Base-by-base conservation (phyloP, 64 coral and sea anemone genomes). In the Platygyra sinensis region DNA sequence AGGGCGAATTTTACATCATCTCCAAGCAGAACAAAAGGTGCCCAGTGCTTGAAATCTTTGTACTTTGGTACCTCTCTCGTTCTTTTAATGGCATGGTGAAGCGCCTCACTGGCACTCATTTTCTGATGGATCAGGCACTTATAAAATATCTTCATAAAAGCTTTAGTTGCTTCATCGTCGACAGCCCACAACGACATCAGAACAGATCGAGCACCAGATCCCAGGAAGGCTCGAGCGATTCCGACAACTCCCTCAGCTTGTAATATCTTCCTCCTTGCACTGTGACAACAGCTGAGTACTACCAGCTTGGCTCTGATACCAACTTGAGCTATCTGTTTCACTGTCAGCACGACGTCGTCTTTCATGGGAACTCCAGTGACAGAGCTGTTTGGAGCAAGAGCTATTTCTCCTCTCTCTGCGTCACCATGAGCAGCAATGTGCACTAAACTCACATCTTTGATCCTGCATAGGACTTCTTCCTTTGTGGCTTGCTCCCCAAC, bases 391-490 rank as follows among this genome's bases (percentile, higher is more conserved):
- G 88, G 88, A 1, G 88, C 88, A 67, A 90, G 77, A 24, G 63
- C 62, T 51, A 90, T 90, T 63, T 65, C 62, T 49, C 76, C 77
- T 71, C 78, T 90, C 27, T 80, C 63, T 50, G 50, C 31, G 54
- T 81, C 61, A 52, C 88, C 88, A 50, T 90, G 88, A 29, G 88
- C 88, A 14, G 88, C 88, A 39, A 90, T 90, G 25, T 90, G 88
- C 30, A 90, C 76, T n/a, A 90, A 65, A 0, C 60, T 32, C 51
- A 78, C 88, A 55, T 80, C 88, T 61, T 59, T 32, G 19, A 90
- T 78, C 24, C 25, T 90, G 67, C 79, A 28, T 30, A 72, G 57
- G 14, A 90, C 77, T 16, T 33, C 77, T 10, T 17, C 62, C 50
- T 90, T 90, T 10, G 88, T 90, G 6, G 88, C 88, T 52, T 72